Base-by-base conservation (phyloP, 1,140 invertebrate genomes). In the Aculops lycopersici region DNA sequence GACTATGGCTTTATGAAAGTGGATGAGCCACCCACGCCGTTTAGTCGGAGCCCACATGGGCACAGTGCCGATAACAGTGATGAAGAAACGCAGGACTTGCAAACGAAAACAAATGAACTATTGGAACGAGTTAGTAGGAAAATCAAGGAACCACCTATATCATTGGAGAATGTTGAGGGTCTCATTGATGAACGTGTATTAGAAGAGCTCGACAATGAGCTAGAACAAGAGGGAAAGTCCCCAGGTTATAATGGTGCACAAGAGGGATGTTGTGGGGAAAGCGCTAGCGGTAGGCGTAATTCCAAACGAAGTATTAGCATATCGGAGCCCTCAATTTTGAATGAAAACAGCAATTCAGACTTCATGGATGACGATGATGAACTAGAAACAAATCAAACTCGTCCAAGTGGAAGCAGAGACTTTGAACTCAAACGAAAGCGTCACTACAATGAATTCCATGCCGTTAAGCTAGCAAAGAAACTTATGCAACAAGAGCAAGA, bases 1-100 rank as follows among this genome's bases (percentile, higher is more conserved):
- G 88, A 95, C 61, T 98, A 97, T 61, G 90, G 90, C 8, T 83
- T 90, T 53, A 97, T 97, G 83, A 98, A 97, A 64, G 86, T 95
- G 41, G 81, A 92, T 51, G 88, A 94, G 58, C 81, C 86, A 24
- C 81, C 90, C 61, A 98, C 92, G 8, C 92, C 90, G 2, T 98
- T 73, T 52, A 75, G 71, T 55, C 71, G 75, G 47, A 64, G 64
- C 49, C 60, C 64, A 31, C n/a, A n/a, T n/a, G n/a, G n/a, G n/a
- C 66, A 64, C 21, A 65, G 70, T 43, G 44, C 36, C 36, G 46
- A 44, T 15, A 41, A 47, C 37, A 39, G 40, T 37, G 67, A 70
- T 37, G 61, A 67, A 42, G 58, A 62, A 44, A n/a, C n/a, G n/a
- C 59, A 64, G 50, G 58, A 54, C 38, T 31, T n/a, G n/a, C 8